Conservation (phyloP, 1,140 invertebrate genomes). For the Anagrus nilaparvatae region DNA sequence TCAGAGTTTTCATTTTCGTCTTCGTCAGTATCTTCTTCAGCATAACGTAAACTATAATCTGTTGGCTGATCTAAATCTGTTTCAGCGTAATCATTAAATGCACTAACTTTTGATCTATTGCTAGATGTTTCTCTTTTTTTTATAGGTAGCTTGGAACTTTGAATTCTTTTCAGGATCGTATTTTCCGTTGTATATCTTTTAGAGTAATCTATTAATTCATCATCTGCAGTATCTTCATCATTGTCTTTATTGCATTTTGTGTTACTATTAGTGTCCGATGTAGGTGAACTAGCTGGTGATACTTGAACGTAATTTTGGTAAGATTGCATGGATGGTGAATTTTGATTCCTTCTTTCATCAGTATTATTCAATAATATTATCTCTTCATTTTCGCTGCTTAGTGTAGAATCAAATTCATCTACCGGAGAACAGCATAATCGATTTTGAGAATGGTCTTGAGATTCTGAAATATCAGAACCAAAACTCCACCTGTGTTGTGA, state of each 20-base stretch:
- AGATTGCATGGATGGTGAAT: no score
- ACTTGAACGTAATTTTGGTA: conserved; percentile 11
- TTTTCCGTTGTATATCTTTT: conserved; percentile 17
- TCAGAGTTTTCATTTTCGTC: conserved; percentile 42
- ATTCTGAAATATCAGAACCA: conserved; percentile 15
- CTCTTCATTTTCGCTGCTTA: conserved; percentile 14
- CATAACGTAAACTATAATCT: conserved; percentile 78
- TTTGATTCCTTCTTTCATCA: conserved; percentile 12
- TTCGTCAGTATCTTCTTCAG: conserved; percentile 66
- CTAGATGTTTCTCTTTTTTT: conserved; percentile 8
- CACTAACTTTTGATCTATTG: conserved; percentile 22
- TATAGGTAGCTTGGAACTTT: conserved; percentile 10
- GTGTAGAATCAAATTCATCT: conserved; percentile 15
- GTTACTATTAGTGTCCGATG: conserved; percentile 1
- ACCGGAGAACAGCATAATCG: conserved; percentile 16
- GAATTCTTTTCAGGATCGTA: no score
- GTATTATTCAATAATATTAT: conserved; percentile 14
- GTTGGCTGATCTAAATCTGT: conserved; percentile 86
- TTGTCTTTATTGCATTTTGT: conserved; percentile 10
- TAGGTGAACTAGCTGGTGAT: conserved; percentile 10
- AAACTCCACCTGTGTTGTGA: conserved; percentile 15
- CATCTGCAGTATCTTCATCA: conserved; percentile 16
- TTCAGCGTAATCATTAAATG: conserved; percentile 56
- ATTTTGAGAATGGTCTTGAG: conserved; percentile 11
- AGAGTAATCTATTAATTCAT: conserved; percentile 16